Percentiles rank a stretch among this genome's conserved stretches.
These are phyloP conservation scores for Euura lappo DNA, from an alignment of 1,140 invertebrate genomes.

Conservation along the genomic window DNA sequence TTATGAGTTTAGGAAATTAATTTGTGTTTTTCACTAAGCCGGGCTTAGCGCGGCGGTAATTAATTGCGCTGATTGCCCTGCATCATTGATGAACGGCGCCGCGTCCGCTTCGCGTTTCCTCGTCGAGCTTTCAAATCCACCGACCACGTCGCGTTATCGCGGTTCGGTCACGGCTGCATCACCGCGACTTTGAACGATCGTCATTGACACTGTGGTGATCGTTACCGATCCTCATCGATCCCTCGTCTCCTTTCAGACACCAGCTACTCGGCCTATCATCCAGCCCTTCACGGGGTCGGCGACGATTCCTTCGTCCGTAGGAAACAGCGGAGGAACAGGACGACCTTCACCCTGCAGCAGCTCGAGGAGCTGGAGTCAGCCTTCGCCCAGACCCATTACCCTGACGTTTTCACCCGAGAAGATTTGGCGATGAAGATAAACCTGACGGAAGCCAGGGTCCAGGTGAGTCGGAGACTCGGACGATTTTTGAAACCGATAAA, in stretches of 20 bases:
- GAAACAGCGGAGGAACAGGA: constrained; percentile 94
- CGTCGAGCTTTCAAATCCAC: not conserved
- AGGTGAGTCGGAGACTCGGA: constrained; percentile 70
- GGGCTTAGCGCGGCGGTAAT: constrained; percentile 58
- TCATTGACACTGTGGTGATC: too few relatives aligned
- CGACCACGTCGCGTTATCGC: constrained; percentile 21
- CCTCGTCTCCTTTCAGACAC: constrained; percentile 71
- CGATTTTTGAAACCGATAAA: constrained; percentile 18
- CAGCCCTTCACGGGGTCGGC: constrained; percentile 78
- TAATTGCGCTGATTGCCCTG: constrained; percentile 62
- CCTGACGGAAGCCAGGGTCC: constrained; percentile 95
- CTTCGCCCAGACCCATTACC: constrained; percentile 97
- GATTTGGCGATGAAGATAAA: constrained; percentile 99
- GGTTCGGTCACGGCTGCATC: constrained; percentile 8
- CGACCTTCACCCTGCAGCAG: constrained; percentile 95
- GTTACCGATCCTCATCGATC: not conserved
- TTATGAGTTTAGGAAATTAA: constrained; percentile 61
- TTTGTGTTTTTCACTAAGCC: constrained; percentile 59
- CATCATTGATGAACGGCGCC: constrained; percentile 58
- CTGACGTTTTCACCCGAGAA: constrained; percentile 96
- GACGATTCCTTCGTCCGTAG: constrained; percentile 96
- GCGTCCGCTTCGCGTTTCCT: constrained; percentile 20
- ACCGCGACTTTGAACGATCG: not conserved
- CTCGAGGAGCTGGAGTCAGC: constrained; percentile 96
- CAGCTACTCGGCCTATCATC: constrained; percentile 85